Base-by-base conservation (phyloP, 2,888 invertebrate genomes). In the Yponomeuta plumbellus region DNA sequence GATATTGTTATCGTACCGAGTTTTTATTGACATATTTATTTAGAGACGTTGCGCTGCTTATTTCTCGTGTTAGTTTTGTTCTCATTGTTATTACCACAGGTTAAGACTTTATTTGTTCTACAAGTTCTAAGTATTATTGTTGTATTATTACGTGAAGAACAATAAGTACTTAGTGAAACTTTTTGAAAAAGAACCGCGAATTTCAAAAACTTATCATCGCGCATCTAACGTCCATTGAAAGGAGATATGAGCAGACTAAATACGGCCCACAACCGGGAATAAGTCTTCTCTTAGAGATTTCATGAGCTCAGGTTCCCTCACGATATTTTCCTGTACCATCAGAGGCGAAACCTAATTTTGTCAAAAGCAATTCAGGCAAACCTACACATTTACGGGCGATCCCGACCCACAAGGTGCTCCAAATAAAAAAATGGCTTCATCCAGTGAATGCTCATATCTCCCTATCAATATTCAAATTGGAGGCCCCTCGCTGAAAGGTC, bases 401-500 rank as follows among this genome's bases (percentile, higher is more conserved):
- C 44, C 44, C 44, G 17, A 52, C 44, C 17, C 17, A 21, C 3
- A 22, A 65, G 56, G 20, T 34, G 59, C 21, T 39, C 40, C 57
- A 34, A 66, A 66, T 66, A 65, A 66, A 59, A 65, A 34, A 66
- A 59, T 59, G 65, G 21, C 63, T 63, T 63, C 40, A 63, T 63
- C 63, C n/a, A 63, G 44, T 20, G 62, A 21, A 59, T 11, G 23
- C 63, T 44, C 63, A 63, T 63, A 63, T 44, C 44, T 77, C 74
- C 76, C 75, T 78, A 86, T 88, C 86, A 86, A 87, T 88, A 88
- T 88, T 88, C 84, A 88, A 86, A 89, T 88, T 86, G 83, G 78
- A 80, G 79, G 79, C 81, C 80, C 78, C 79, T 75, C 75, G 79
- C 75, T 78, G 78, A 85, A 81, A 81, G 84, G 83, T 86, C 81